These are phyloP conservation scores for Bettongia penicillata DNA, from an alignment of 2,113 vertebrate genomes.

Conservation along the genomic window DNA sequence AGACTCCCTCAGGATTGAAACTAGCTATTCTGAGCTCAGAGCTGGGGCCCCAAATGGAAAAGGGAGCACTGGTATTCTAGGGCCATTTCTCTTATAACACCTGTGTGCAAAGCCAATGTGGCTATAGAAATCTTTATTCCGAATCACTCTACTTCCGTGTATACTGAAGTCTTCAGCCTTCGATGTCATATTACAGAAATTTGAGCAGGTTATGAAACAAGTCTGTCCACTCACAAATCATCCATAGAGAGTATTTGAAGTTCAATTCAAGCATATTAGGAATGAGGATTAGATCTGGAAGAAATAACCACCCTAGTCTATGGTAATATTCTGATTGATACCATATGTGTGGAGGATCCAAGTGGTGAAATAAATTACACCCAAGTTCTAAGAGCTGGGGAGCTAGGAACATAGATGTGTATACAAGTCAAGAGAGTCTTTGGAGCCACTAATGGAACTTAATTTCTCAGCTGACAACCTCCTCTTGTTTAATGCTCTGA, in stretches of 20 bases:
- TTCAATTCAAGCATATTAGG: constrained; percentile 23
- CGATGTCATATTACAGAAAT: neutral
- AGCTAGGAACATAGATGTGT: neutral
- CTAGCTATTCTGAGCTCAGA: neutral
- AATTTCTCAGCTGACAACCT: neutral
- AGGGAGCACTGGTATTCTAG: neutral
- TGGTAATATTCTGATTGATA: constrained; percentile 55
- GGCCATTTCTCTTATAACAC: neutral
- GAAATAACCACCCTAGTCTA: constrained; percentile 33
- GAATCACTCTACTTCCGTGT: too few species aligned
- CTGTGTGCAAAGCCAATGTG: neutral
- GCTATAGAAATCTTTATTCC: fast-evolving
- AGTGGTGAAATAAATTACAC: constrained; percentile 54
- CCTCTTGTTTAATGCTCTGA: neutral
- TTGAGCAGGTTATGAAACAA: neutral
- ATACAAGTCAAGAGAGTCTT: neutral
- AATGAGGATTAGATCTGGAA: neutral
- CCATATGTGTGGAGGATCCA: constrained; percentile 54
- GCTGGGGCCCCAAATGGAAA: neutral
- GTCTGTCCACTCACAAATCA: neutral
- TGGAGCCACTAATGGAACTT: neutral
- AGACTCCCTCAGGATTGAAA: neutral
- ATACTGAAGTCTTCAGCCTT: neutral
- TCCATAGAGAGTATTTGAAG: neutral
- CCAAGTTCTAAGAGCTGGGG: constrained; percentile 6